These are phyloP conservation scores for Drosophila equinoxialis DNA, from an alignment of 1,140 invertebrate genomes.

Conservation along the genomic window DNA sequence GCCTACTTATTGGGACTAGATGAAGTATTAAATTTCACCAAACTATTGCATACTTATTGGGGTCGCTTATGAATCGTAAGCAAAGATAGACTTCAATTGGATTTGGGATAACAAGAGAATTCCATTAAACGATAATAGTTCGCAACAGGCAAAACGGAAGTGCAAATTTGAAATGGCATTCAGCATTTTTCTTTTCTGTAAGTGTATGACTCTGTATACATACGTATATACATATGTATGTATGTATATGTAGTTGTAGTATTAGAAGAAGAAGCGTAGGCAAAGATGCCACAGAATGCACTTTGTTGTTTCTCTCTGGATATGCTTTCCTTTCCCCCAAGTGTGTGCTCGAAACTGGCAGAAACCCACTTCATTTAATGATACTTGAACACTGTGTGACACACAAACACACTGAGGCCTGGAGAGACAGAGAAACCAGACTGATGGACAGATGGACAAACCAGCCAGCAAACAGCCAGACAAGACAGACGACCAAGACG, in stretches of 20 bases:
- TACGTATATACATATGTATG: conserved; percentile 26
- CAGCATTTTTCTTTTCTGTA: neutral
- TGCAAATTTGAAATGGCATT: too few relatives aligned
- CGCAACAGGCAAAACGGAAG: too few relatives aligned
- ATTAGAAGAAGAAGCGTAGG: conserved; percentile 45
- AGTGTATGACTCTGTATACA: neutral
- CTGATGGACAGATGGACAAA: conserved; percentile 5
- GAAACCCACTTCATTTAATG: conserved; percentile 83
- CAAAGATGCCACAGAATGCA: conserved; percentile 80
- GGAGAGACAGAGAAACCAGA: conserved; percentile 23
- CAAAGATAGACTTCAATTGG: too few relatives aligned
- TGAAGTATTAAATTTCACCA: neutral
- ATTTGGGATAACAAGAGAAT: too few relatives aligned
- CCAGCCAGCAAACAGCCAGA: conserved; percentile 14
- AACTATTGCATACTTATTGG: neutral
- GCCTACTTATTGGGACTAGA: neutral
- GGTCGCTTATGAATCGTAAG: neutral
- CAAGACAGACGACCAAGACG: neutral
- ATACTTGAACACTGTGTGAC: conserved; percentile 82
- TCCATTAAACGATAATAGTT: too few relatives aligned
- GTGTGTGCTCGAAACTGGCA: conserved; percentile 81
- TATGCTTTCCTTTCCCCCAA: conserved; percentile 82
- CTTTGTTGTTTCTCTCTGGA: conserved; percentile 74
- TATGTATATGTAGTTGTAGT: neutral
- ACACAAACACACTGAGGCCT: conserved; percentile 74